Base-by-base conservation (phyloP, 1,140 invertebrate genomes). In the Branchinecta lynchi region DNA sequence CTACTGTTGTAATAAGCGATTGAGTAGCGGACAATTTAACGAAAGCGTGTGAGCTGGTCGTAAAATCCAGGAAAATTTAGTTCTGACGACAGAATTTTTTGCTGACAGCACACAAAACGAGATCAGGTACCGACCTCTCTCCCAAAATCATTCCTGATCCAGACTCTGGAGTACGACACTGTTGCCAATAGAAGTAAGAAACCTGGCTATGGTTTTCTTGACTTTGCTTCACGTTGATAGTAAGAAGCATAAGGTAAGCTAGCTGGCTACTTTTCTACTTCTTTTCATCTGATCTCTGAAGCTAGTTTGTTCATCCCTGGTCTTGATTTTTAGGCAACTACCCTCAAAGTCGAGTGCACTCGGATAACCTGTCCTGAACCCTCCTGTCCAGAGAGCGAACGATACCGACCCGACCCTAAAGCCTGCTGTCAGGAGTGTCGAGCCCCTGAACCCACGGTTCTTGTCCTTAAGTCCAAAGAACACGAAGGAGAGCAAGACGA, bases 361-460 rank as follows among this genome's bases (percentile, higher is more conserved):
- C 79, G 87, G 44, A 83, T 86, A 45, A 81, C 85, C 20, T 93
- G 90, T 74, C 88, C 89, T 5, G 81, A 84, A 12, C 77, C 90
- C 45, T 79, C 82, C 10, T 92, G 89, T 75, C 81, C 86, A 43
- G 86, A 89, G 69, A 84, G 84, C 74, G 79, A 85, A 9, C 86
- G 88, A 0, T 82, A 86, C 69, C 80, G 87, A 51, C 84, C 86
- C 0, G 83, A 86, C 72, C 87, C 87, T 74, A 86, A 86, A 74
- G 83, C 86, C n/a, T 90, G 88, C 75, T 91, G 89, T 76, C 85
- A 86, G 75, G 83, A 86, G 51, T 91, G 89, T 73, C 86, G 87
- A 8, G 67, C 71, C 7, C 12, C 68, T 72, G 70, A 71, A 20
- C 45, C 45, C 10, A 45, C 45, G 32, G 20, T 7, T 68, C 68